These are phyloP conservation scores for Drepanosiphum platanoidis DNA, from an alignment of 2,888 invertebrate species.

Conservation along the genomic window DNA sequence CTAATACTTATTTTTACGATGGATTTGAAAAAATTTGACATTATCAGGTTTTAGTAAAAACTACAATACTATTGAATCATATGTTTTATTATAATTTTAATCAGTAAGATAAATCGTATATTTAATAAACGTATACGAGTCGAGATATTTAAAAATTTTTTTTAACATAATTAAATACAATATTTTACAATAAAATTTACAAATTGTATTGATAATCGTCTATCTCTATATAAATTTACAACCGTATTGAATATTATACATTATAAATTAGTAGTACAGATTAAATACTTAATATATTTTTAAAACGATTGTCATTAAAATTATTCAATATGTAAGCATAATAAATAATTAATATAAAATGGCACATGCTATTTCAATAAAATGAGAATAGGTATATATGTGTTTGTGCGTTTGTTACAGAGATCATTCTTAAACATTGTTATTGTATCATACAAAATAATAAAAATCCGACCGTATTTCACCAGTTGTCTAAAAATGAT, in stretches of 20 bases:
- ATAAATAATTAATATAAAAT: background rate
- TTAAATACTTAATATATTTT: background rate
- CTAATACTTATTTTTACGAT: too few relatives aligned
- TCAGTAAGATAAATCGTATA: too few relatives aligned
- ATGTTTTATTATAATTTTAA: too few relatives aligned
- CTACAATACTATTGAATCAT: too few relatives aligned
- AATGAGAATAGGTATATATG: background rate
- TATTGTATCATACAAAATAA: background rate
- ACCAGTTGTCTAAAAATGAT: background rate
- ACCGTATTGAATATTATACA: too few relatives aligned
- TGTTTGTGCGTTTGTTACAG: background rate
- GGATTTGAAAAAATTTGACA: too few relatives aligned
- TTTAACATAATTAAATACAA: too few relatives aligned
- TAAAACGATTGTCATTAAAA: constrained; percentile 6
- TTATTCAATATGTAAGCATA: background rate
- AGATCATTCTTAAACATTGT: background rate
- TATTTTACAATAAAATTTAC: background rate
- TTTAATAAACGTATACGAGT: too few relatives aligned
- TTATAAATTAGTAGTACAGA: background rate
- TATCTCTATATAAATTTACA: too few relatives aligned
- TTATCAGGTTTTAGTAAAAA: too few relatives aligned
- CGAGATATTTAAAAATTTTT: too few relatives aligned
- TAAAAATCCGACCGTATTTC: background rate
- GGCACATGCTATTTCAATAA: background rate
- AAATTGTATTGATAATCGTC: too few relatives aligned